phyloP scores from a whole-genome alignment of 2,888 invertebrate genomes.

The Oscheius sp. region DNA sequence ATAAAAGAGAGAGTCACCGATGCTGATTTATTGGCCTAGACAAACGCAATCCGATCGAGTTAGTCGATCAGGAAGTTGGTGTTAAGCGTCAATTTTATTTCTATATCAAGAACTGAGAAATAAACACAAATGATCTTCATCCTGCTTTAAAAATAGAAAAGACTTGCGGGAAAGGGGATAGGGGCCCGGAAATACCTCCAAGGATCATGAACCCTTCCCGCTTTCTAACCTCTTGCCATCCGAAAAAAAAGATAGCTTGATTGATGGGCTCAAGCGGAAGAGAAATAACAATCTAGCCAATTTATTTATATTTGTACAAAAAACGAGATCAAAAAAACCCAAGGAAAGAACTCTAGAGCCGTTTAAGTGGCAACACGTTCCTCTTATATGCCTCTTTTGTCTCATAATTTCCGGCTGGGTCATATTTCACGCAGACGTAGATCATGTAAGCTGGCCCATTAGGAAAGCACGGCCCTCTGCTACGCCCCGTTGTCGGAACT shows the following conservation, averaged over 20 bases:
- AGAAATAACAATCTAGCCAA: neutral
- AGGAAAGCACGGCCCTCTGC: conserved; percentile 41
- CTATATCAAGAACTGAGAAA: neutral
- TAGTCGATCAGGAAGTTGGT: conserved; percentile 14
- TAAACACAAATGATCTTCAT: neutral
- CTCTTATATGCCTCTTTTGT: conserved; percentile 45
- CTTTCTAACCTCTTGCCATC: no score
- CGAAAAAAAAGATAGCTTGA: neutral
- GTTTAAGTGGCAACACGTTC: conserved; percentile 28
- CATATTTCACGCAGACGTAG: conserved; percentile 66
- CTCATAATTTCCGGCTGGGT: conserved; percentile 65
- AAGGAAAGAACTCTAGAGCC: conserved; percentile 4
- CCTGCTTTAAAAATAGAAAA: neutral
- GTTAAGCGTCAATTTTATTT: neutral
- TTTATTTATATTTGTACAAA: no score
- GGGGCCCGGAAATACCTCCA: neutral
- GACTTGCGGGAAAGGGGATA: neutral
- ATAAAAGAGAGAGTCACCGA: conserved; percentile 8
- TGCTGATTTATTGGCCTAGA: conserved; percentile 28
- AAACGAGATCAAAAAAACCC: neutral
- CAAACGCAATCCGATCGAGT: conserved; percentile 20
- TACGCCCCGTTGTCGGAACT: conserved; percentile 31
- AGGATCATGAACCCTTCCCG: neutral
- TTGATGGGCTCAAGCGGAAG: neutral
- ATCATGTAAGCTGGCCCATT: conserved; percentile 41